Evolutionary conservation across 2,797 vertebrate species (phyloP).

Genomic region (Acanthopagrus latus): DNA sequence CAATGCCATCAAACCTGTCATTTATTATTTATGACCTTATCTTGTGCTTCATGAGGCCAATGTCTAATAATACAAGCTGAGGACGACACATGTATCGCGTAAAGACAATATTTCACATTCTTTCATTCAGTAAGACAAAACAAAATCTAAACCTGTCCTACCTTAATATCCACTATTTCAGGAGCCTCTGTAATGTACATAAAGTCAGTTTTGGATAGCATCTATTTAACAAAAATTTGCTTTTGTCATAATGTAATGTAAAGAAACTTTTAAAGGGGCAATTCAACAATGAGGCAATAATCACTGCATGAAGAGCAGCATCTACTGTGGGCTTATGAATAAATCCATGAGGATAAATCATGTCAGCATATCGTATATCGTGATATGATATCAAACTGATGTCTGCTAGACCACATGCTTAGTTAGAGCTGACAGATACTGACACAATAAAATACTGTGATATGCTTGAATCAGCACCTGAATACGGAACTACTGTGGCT

Average conservation of each 20-base stretch:
- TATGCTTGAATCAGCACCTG: background rate
- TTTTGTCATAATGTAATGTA: background rate
- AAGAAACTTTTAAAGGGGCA: background rate
- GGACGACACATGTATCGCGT: background rate
- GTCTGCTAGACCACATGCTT: background rate
- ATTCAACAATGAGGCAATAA: background rate
- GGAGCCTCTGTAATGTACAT: background rate
- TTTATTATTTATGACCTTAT: constrained; percentile 8
- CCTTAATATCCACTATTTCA: background rate
- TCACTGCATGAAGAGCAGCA: background rate
- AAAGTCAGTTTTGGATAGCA: background rate
- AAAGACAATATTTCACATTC: background rate
- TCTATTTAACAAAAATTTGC: background rate
- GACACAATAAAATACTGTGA: background rate
- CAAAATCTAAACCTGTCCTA: background rate
- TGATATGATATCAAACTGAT: background rate
- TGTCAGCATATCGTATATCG: background rate
- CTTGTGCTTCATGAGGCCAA: background rate
- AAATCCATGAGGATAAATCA: background rate
- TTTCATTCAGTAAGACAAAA: background rate
- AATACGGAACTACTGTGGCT: background rate
- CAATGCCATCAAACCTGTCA: constrained; percentile 10
- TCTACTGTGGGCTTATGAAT: background rate
- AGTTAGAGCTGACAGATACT: background rate
- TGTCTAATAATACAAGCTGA: background rate